A percentile compares a stretch with the other conserved stretches of the same genome.
These are phyloP conservation scores for Bufo gargarizans DNA, from an alignment of 2,113 vertebrate species.

Conservation along the genomic window DNA sequence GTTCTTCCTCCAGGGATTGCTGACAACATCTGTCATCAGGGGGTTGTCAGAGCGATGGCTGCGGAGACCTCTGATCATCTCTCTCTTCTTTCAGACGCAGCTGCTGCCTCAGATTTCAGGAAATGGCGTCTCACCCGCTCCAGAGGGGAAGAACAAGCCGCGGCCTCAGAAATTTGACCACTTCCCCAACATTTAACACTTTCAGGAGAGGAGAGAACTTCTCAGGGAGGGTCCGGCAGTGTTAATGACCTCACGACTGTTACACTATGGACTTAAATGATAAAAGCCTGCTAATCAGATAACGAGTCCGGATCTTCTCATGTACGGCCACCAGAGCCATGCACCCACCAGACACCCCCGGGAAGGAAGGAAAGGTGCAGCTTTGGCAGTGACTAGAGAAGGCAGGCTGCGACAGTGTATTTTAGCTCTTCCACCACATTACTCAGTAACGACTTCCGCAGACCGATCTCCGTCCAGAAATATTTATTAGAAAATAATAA, in stretches of 20 bases:
- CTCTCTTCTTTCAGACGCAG: slow-evolving; percentile 61
- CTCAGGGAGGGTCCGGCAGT: neutral
- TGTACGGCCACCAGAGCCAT: too few relatives aligned
- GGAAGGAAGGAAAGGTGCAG: neutral
- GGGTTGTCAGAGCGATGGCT: too few relatives aligned
- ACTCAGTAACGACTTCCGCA: neutral
- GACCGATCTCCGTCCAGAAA: neutral
- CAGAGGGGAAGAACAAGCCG: slow-evolving; percentile 69
- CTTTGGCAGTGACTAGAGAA: neutral
- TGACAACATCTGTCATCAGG: too few relatives aligned
- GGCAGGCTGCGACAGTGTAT: neutral
- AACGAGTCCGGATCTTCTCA: too few relatives aligned
- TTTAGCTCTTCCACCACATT: neutral
- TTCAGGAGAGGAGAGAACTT: neutral
- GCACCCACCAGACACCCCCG: too few relatives aligned
- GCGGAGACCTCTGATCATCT: neutral
- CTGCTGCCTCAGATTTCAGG: slow-evolving; percentile 70
- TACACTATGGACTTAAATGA: too few relatives aligned
- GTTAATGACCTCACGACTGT: neutral
- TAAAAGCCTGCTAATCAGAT: too few relatives aligned
- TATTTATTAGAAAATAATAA: slow-evolving; percentile 3
- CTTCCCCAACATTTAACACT: slow-evolving; percentile 69
- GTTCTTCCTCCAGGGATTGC: too few relatives aligned
- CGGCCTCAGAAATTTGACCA: slow-evolving; percentile 67
- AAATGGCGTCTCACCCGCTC: slow-evolving; percentile 66